Conservation (phyloP, 1,140 invertebrate genomes). For the Plutomurus gul region DNA sequence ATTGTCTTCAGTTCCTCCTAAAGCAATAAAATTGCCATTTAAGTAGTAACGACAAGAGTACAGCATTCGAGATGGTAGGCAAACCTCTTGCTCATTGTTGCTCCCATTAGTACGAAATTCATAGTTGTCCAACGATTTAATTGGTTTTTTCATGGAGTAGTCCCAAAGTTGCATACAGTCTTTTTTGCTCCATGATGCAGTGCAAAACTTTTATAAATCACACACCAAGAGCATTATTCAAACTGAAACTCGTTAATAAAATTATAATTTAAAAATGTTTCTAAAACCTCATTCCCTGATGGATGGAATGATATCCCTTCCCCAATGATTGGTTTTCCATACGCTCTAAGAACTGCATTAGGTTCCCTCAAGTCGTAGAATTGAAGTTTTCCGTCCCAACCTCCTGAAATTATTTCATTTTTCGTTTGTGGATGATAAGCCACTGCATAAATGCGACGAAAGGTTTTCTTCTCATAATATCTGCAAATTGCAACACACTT, state of each 20-base stretch:
- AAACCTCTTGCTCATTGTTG: neutral
- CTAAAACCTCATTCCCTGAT: conserved; percentile 34
- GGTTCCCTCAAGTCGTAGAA: conserved; percentile 39
- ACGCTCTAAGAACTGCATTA: neutral
- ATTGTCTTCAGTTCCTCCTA: conserved; percentile 15
- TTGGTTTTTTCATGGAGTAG: conserved; percentile 1
- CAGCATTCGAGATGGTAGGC: neutral
- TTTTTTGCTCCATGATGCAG: conserved; percentile 35
- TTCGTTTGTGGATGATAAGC: conserved; percentile 31
- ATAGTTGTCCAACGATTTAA: neutral
- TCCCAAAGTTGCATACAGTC: conserved; percentile 33
- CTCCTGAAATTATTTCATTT: conserved; percentile 40
- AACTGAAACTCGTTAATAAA: neutral
- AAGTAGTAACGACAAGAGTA: conserved; percentile 39
- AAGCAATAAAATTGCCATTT: neutral
- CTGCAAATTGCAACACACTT: neutral
- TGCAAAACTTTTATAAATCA: conserved; percentile 8
- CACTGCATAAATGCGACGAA: conserved; percentile 38
- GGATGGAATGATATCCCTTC: conserved; percentile 38
- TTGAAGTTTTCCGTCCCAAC: conserved; percentile 37
- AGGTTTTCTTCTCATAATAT: conserved; percentile 32
- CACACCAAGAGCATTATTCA: neutral
- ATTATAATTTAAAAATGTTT: neutral
- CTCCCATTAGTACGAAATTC: neutral
- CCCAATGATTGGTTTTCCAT: conserved; percentile 36